Evolutionary conservation across 2,113 vertebrate species (phyloP), one percentile per base, ranked within the genome.

Genomic region (Ochotona princeps): DNA sequence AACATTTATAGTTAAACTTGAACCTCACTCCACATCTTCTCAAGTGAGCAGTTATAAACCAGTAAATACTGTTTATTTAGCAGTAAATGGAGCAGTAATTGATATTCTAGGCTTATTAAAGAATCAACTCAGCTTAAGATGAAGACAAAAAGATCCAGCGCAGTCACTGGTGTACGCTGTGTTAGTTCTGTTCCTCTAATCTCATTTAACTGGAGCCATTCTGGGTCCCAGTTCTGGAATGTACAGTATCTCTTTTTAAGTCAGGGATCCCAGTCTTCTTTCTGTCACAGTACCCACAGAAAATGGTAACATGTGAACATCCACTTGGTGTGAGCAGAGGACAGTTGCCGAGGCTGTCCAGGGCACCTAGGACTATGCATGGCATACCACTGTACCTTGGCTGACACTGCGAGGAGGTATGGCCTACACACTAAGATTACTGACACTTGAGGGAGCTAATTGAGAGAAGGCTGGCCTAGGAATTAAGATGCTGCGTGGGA

Each of bases 1-100:
- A 94, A 94, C 81, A 87, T 72, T 95, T 89, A 93, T 32, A 95
- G 95, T 96, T 95, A 96, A 91, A 95, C 81, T 78, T 87, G 69
- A 96, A 88, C 79, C 70, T 96, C 74, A 92, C 89, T 96, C 88
- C 74, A 90, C 90, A 95, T 87, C 79, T 96, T 96, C 82, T 96
- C 85, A 92, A 96, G 83, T 72, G 65, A 90, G 70, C 82, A 96
- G 13, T 85, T 90, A 80, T 51, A 94, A 94, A 94, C 75, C 93
- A 89, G 78, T 92, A 87, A 54, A 79, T 89, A 66, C 54, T 67
- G 38, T 86, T 94, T 93, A 91, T 82, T 95, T 90, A 82, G 89
- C 92, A n/a, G 70, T 90, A 88, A 88, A 82, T 92, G 65, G 73
- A 90, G 28, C 51, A 88, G 74, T 82, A 83, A 88, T 32, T 92